phyloP scores from a whole-genome alignment of 2,888 invertebrate species.

The Ennomos quercinarius region DNA sequence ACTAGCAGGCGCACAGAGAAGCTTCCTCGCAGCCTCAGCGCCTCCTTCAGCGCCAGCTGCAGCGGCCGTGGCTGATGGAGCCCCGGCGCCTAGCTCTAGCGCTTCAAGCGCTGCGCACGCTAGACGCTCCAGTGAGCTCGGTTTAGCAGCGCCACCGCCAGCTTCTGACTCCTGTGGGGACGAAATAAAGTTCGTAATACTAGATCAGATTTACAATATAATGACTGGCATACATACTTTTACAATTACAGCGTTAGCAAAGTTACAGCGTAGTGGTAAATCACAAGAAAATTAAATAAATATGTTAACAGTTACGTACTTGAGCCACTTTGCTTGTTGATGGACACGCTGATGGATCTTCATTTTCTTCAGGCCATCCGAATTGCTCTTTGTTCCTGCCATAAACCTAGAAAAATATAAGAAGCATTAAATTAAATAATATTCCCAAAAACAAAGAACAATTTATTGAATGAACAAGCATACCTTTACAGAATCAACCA shows the following conservation, averaged over 20 bases:
- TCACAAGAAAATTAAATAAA: no score
- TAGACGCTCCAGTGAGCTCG: constrained; percentile 74
- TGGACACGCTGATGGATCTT: constrained; percentile 87
- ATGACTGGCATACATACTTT: no score
- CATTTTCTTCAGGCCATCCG: constrained; percentile 98
- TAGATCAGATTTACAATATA: no score
- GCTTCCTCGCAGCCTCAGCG: constrained; percentile 65
- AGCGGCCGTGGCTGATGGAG: constrained; percentile 41
- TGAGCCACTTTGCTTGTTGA: constrained; percentile 77
- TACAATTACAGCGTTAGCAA: no score
- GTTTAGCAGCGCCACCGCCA: constrained; percentile 65
- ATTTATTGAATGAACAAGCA: constrained; percentile 55
- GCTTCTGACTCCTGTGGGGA: constrained; percentile 64
- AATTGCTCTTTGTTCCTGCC: constrained; percentile 98
- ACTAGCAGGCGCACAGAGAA: constrained; percentile 78
- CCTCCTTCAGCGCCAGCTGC: constrained; percentile 64
- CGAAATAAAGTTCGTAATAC: not conserved
- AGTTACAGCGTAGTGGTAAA: no score
- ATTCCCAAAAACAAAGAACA: no score
- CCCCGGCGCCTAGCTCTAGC: constrained; percentile 71
- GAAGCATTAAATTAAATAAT: no score
- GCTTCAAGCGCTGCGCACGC: constrained; percentile 79
- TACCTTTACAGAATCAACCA: constrained; percentile 96
- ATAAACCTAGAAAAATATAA: constrained; percentile 84
- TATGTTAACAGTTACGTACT: constrained; percentile 47